Base-by-base conservation (phyloP, 2,888 invertebrate genomes). In the Pseudococcus longispinus region DNA sequence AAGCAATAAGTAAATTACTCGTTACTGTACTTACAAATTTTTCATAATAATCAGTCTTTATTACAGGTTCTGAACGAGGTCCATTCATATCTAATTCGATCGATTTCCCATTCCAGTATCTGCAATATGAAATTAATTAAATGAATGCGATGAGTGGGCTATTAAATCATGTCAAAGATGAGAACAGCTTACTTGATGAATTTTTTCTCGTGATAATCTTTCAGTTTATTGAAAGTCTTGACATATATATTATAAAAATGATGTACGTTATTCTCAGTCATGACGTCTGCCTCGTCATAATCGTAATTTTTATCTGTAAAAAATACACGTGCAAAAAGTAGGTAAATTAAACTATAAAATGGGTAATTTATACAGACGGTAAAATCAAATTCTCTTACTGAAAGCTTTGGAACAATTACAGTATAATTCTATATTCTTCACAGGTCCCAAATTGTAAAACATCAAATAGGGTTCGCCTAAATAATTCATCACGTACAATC, bases 101-200 rank as follows among this genome's bases (percentile, higher is more conserved):
- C 11, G 84, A 55, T 37, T 84, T 84, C 20, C 26, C 60, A 18
- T 60, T 51, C 51, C 84, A 51, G 11, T 55, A 84, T 55, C 84
- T 55, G n/a, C 18, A 26, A 4, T 20, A n/a, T 51, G 5, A 51
- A 46, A 83, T 51, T 1, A 51, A 23, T 83, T 83, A n/a, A 77
- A 32, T 1, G 13, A 82, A 1, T 8, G 23, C 4, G 6, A 6
- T 15, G 11, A 2, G 46, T 46, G 13, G 13, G 2, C 3, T 60
- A 60, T 0, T 18, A 13, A 26, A 65, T 65, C 3, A 65, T 1
- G n/a, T 29, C 5, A 6, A 29, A 0, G 8, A 1, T 13, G 15
- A 1, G n/a, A 15, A 26, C 11, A 80, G 20, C 32, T 80, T 11
- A 80, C 77, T 80, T 80, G 9, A 80, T 42, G 1, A 2, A 8